phyloP scores from a whole-genome alignment of 2,888 invertebrate species.

The Agriopis marginaria region DNA sequence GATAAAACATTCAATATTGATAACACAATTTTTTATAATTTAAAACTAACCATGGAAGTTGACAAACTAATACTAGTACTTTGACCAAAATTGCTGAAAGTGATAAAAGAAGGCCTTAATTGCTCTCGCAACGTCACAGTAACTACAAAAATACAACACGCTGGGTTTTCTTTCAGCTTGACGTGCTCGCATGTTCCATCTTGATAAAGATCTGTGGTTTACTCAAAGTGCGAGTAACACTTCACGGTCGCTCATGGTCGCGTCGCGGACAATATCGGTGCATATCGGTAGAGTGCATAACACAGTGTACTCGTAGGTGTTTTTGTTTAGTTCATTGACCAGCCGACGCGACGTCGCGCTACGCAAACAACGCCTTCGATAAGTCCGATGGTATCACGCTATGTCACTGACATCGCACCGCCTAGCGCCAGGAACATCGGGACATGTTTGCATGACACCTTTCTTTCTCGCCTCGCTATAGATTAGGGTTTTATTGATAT shows the following conservation, averaged over 20 bases:
- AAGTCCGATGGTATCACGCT: slow-evolving; percentile 80
- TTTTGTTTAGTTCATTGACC: slow-evolving; percentile 86
- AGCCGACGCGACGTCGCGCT: slow-evolving; percentile 71
- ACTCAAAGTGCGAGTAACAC: slow-evolving; percentile 22
- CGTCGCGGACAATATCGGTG: slow-evolving; percentile 42
- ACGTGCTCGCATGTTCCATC: too few relatives aligned
- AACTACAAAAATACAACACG: too few relatives aligned
- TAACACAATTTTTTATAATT: too few relatives aligned
- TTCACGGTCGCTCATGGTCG: slow-evolving; percentile 22
- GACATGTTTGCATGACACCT: slow-evolving; percentile 42
- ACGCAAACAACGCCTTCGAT: slow-evolving; percentile 83
- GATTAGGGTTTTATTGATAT: slow-evolving; percentile 11
- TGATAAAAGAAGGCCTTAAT: too few relatives aligned
- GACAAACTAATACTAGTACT: too few relatives aligned
- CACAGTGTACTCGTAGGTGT: slow-evolving; percentile 72
- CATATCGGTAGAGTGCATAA: slow-evolving; percentile 41
- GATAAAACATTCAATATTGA: too few relatives aligned
- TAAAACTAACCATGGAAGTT: too few relatives aligned
- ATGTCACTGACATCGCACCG: slow-evolving; percentile 69
- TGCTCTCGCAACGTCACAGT: too few relatives aligned
- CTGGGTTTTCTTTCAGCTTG: too few relatives aligned
- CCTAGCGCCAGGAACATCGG: slow-evolving; percentile 42
- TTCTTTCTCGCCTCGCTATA: slow-evolving; percentile 24
- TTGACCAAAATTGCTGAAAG: too few relatives aligned
- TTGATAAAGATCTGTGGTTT: background rate